Base-by-base conservation (phyloP, 2,888 invertebrate species). In the Sarcophaga variegata region DNA sequence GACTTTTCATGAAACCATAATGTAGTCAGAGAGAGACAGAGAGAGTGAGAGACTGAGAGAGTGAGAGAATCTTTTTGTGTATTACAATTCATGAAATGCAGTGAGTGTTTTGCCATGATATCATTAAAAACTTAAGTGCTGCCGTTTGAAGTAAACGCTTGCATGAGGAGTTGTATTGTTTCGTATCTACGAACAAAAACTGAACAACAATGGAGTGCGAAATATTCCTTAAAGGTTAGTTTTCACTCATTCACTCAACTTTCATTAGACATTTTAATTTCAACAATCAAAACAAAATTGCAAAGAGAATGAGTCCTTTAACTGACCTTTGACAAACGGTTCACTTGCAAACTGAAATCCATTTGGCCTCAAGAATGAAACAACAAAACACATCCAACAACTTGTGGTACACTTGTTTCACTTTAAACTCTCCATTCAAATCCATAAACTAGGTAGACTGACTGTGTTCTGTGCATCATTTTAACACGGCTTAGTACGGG, bases 121-220 rank as follows among this genome's bases (percentile, higher is more conserved):
- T 71, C 80, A 76, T 67, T 63, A 62, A 54, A 27, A 71, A 47
- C 27, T 77, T 63, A 49, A 59, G 25, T 37, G 62, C 45, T 54
- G 22, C 60, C 22, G 14, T 20, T 11, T 37, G 17, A 25, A n/a
- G 74, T 67, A 54, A 54, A 54, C 12, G 14, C 6, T 37, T 37
- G 49, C 54, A 25, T 37, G 71, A 71, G 37, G 12, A 49, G 20
- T 54, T 75, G 78, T 72, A 67, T 78, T 87, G 81, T 82, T 79
- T 62, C 12, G 47, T 63, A 62, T 74, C 69, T 49, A 72, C 83
- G 45, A 37, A 6, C 6, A 1, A 1, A 6, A 4, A 11, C 14
- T 17, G 12, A 2, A 37, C 37, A 74, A 88, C 88, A 86, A 88
- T 83, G 45, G 88, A 88, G 89, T 88, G 88, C 85, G 88, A 89